These are phyloP conservation scores for Sinosuthora webbiana DNA, from an alignment of 2,113 vertebrate species.

Conservation along the genomic window DNA sequence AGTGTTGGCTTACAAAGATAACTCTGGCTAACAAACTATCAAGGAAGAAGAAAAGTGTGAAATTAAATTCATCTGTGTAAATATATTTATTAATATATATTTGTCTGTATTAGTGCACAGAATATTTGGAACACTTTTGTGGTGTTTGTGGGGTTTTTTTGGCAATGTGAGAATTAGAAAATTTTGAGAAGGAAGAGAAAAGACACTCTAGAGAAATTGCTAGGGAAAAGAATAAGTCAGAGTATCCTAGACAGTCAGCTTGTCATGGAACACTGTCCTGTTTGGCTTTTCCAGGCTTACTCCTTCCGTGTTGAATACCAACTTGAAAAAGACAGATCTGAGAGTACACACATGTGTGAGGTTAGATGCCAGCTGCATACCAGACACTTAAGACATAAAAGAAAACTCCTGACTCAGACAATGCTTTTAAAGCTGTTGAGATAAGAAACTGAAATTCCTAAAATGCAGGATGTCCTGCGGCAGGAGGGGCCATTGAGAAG, in stretches of 20 bases:
- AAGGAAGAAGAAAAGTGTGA: neutral
- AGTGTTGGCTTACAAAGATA: neutral
- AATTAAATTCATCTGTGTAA: neutral
- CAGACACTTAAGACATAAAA: constrained; percentile 3
- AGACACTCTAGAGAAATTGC: neutral
- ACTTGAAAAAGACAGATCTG: neutral
- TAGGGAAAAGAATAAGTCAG: neutral
- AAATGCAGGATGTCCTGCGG: constrained; percentile 58
- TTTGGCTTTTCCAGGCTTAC: neutral
- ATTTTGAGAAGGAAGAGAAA: neutral
- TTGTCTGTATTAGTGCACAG: neutral
- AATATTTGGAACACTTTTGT: neutral
- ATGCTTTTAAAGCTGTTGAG: constrained; percentile 35
- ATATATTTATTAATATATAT: neutral
- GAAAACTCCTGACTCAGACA: constrained; percentile 46
- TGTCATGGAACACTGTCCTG: neutral
- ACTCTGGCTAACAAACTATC: neutral
- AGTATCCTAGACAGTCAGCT: neutral
- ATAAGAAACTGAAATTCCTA: constrained; percentile 61
- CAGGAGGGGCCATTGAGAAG: neutral
- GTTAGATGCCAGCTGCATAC: constrained; percentile 17
- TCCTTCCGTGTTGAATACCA: neutral
- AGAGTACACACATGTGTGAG: neutral
- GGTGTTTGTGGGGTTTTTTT: neutral
- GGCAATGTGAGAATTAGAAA: neutral